These are phyloP conservation scores for Drosophila persimilis DNA, from an alignment of 1,140 invertebrate genomes.

Conservation along the genomic window DNA sequence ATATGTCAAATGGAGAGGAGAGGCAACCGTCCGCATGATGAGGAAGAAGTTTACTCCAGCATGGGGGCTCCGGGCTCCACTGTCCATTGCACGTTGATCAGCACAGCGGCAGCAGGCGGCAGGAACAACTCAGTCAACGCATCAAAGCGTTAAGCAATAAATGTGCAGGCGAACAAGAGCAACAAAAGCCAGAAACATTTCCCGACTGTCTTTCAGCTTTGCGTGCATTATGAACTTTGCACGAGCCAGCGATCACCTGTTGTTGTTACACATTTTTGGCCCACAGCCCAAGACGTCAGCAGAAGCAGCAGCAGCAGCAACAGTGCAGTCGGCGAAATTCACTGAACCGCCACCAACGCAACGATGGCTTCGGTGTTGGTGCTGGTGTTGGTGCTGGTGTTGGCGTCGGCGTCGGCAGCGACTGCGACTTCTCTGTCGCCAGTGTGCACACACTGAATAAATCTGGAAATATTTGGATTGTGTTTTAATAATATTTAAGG, in stretches of 20 bases:
- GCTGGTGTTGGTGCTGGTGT: slow-evolving; percentile 9
- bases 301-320: slow-evolving; percentile 22
- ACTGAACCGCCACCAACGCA: slow-evolving; percentile 58
- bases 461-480: neutral
- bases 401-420: slow-evolving; percentile 35
- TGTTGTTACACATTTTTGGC: slow-evolving; percentile 44
- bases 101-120: slow-evolving; percentile 18
- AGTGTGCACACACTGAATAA: slow-evolving; percentile 21
- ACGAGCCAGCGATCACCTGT: slow-evolving; percentile 66
- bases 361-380: slow-evolving; percentile 14
- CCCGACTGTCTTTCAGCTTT: slow-evolving; percentile 39
- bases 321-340: slow-evolving; percentile 30
- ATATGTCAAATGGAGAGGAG: slow-evolving; percentile 72
- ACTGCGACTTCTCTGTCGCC: slow-evolving; percentile 45
- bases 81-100: slow-evolving; percentile 45
- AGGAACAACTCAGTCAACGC: slow-evolving; percentile 55
- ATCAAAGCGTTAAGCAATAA: slow-evolving; percentile 80
- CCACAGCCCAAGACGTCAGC: slow-evolving; percentile 14
- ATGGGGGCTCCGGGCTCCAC: slow-evolving; percentile 19
- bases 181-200: slow-evolving; percentile 15
- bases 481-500: too few relatives aligned
- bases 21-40: slow-evolving; percentile 58
- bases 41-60: slow-evolving; percentile 21
- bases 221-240: slow-evolving; percentile 78
- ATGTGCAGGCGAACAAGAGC: slow-evolving; percentile 56